Conservation (phyloP, 1,140 invertebrate species). For the Megalopta genalis region DNA sequence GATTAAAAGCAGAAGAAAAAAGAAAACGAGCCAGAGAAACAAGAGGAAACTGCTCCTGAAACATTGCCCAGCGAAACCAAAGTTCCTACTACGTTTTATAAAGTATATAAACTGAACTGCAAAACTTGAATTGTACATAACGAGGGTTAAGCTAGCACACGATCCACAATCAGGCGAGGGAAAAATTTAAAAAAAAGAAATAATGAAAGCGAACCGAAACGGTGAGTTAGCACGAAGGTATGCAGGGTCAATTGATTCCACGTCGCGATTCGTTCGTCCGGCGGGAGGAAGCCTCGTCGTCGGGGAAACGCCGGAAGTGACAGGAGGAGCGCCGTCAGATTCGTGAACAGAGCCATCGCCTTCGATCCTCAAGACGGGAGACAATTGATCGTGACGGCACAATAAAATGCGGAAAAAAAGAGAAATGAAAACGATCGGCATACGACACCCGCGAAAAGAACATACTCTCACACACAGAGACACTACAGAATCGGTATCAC, state of each 20-base stretch:
- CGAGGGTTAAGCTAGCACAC: conserved; percentile 76
- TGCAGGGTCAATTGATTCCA: conserved; percentile 70
- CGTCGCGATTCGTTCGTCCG: conserved; percentile 32
- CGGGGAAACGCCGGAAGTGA: background rate
- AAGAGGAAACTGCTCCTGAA: conserved; percentile 78
- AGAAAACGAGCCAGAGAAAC: conserved; percentile 30
- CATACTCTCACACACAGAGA: conserved; percentile 12
- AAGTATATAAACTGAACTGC: conserved; percentile 77
- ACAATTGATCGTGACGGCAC: conserved; percentile 71
- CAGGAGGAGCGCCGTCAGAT: conserved; percentile 13
- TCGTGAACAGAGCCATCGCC: conserved; percentile 16
- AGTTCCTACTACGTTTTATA: conserved; percentile 81
- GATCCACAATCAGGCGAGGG: conserved; percentile 74
- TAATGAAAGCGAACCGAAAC: conserved; percentile 62
- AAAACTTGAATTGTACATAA: conserved; percentile 79
- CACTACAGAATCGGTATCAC: conserved; percentile 10
- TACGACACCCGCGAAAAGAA: background rate
- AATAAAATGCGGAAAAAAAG: conserved; percentile 43
- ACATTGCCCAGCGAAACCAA: conserved; percentile 80
- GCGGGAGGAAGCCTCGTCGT: background rate
- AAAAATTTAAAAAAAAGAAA: no score
- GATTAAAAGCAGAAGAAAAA: conserved; percentile 15
- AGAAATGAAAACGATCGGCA: conserved; percentile 55
- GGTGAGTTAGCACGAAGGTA: conserved; percentile 60
- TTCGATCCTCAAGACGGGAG: conserved; percentile 44